A percentile compares a stretch with the other conserved stretches of the same genome.
Conservation (phyloP, 2,888 invertebrate genomes). For the Acleris laterana region DNA sequence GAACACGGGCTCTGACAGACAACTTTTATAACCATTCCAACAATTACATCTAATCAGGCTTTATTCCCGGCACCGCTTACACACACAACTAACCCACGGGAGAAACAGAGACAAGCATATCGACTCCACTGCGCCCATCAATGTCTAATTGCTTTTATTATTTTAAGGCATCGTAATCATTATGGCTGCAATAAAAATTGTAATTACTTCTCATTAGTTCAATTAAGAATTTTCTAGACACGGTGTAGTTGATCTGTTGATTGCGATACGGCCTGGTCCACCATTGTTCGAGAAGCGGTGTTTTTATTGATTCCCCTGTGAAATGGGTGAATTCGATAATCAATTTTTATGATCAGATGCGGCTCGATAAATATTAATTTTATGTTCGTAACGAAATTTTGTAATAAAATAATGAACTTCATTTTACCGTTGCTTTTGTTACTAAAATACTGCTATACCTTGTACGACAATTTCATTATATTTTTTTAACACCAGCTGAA, state of each 20-base stretch:
- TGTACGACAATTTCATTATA: not conserved
- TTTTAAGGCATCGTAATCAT: conserved; percentile 85
- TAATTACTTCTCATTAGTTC: conserved; percentile 85
- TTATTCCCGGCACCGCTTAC: conserved; percentile 56
- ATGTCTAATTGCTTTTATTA: conserved; percentile 85
- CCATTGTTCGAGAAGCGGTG: conserved; percentile 67
- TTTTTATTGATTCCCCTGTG: conserved; percentile 67
- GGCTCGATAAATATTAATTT: conserved; percentile 76
- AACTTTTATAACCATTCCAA: conserved; percentile 83
- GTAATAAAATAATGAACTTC: conserved; percentile 74
- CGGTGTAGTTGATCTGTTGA: conserved; percentile 80
- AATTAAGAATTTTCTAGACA: conserved; percentile 84
- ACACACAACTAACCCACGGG: conserved; percentile 46
- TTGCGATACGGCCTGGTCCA: conserved; percentile 68
- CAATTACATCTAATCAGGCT: conserved; percentile 81
- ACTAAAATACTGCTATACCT: not conserved
- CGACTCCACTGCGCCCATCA: conserved; percentile 76
- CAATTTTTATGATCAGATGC: conserved; percentile 77
- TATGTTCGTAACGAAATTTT: conserved; percentile 76
- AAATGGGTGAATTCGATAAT: conserved; percentile 67
- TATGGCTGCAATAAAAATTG: conserved; percentile 83
- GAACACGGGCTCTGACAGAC: conserved; percentile 79
- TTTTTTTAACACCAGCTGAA: too few relatives aligned
- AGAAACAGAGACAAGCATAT: conserved; percentile 63
- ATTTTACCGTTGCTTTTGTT: conserved; percentile 44